A percentile compares a stretch with the other conserved stretches of the same genome.
phyloP scores from a whole-genome alignment of 2,888 invertebrate genomes.

The Tuberolachnus salignus region DNA sequence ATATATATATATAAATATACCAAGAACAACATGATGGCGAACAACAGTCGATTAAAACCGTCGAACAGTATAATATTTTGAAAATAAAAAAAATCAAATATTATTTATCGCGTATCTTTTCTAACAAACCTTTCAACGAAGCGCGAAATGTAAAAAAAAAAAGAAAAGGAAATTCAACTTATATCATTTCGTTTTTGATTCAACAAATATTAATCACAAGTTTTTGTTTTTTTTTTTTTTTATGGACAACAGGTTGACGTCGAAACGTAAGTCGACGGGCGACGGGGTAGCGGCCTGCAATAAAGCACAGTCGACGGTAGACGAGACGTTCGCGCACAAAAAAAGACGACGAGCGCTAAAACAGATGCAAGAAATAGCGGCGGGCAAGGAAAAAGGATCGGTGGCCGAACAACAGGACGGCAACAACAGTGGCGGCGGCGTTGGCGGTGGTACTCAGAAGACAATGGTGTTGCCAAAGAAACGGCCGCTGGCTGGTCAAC shows the following conservation, averaged over 20 bases:
- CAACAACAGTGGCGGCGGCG: conserved; percentile 48
- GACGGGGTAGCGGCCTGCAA: conserved; percentile 28
- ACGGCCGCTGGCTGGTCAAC: conserved; percentile 23
- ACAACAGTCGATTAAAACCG: conserved; percentile 38
- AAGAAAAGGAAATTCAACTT: too few species aligned
- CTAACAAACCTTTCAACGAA: too few species aligned
- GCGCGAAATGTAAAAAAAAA: too few species aligned
- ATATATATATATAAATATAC: background rate
- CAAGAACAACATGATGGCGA: conserved; percentile 7
- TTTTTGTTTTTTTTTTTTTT: too few species aligned
- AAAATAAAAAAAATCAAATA: background rate
- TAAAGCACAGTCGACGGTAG: conserved; percentile 16
- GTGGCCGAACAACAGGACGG: conserved; percentile 14
- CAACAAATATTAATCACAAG: too few species aligned
- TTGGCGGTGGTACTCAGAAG: conserved; percentile 58
- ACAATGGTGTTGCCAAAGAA: conserved; percentile 51
- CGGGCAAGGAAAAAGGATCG: conserved; percentile 34
- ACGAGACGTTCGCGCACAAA: conserved; percentile 51
- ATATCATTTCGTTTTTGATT: too few species aligned
- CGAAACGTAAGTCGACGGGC: conserved; percentile 46
- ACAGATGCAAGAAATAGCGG: conserved; percentile 39
- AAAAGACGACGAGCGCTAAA: conserved; percentile 44
- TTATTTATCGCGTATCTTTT: too few species aligned
- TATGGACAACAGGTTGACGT: conserved; percentile 19
- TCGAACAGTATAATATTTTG: background rate